A percentile compares a stretch with the other conserved stretches of the same genome.
Evolutionary conservation across 2,113 vertebrate genomes (phyloP).

Genomic region (Emydura subglobosa): DNA sequence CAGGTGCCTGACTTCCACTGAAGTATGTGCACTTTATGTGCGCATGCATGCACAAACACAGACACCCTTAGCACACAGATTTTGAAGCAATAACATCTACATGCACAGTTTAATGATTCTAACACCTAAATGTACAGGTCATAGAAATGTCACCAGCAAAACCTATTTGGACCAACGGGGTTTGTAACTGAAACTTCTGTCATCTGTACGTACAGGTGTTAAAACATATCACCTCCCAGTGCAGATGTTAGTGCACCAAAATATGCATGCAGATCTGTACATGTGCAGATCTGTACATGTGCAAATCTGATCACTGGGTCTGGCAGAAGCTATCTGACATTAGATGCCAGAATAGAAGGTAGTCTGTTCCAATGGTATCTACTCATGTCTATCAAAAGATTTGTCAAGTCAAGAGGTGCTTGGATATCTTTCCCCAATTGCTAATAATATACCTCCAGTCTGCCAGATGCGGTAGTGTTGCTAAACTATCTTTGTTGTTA

Average conservation of each 20-base stretch:
- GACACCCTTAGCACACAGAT: too few relatives aligned
- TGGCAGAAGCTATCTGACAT: background rate
- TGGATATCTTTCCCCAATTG: background rate
- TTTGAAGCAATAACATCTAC: too few relatives aligned
- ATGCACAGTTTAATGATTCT: background rate
- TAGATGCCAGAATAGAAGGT: background rate
- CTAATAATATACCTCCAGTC: background rate
- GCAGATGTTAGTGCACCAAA: background rate
- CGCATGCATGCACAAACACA: rapidly evolving
- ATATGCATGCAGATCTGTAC: background rate
- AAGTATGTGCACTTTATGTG: background rate
- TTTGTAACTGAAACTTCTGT: too few relatives aligned
- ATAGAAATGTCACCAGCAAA: background rate
- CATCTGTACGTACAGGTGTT: rapidly evolving
- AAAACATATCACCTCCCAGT: background rate
- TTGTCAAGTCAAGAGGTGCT: background rate
- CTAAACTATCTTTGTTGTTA: background rate
- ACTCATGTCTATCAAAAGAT: background rate
- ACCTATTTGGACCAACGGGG: background rate
- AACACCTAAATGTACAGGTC: rapidly evolving
- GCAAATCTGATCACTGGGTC: background rate
- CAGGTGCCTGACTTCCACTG: too few relatives aligned
- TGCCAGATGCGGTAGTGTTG: background rate
- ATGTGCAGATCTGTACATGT: background rate
- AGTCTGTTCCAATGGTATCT: background rate